Base-by-base conservation (phyloP, 2,113 vertebrate species). In the Climacteris rufus region DNA sequence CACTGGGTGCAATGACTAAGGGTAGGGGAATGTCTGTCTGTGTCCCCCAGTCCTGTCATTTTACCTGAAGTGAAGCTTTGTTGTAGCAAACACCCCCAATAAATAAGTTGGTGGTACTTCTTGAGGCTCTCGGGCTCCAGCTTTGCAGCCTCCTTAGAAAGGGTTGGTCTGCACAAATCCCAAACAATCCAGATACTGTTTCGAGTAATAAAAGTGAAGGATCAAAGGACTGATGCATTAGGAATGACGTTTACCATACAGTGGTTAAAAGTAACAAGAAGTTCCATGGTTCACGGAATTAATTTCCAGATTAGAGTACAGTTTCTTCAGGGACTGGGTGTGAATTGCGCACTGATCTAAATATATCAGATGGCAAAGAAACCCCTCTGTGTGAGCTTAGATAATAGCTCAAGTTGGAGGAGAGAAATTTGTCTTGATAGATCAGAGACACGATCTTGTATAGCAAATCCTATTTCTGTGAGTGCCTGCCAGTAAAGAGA, bases 371-470 rank as follows among this genome's bases (percentile, higher is more conserved):
- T 89, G 68, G 92, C 85, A 84, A 49, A 95, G 90, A 90, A 95
- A 90, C 76, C 82, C 93, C 95, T 92, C 79, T 56, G 85, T 12
- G 60, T 68, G 53, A 78, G 92, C 88, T 93, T 60, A 87, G 93
- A 61, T 93, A 93, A 92, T 88, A 81, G 76, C 95, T 96, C 76
- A 52, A 90, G 88, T 87, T 87, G 49, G 70, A 92, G 65, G 85
- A 94, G 92, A 92, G 88, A 69, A 90, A 89, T 96, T 93, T 74
- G 83, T 82, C 94, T 95, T 82, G 83, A 90, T 92, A 91, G 80
- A 92, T 94, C 76, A 84, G 76, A 94, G 83, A 22, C 49, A 35
- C 45, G 79, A 91, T 95, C 65, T 93, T 28, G 72, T 92, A 13
- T 19, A 81, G 88, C 86, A 95, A 95, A 96, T 96, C 44, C 52